Conservation (phyloP, 2,888 invertebrate species). For the Ariolimax columbianus region DNA sequence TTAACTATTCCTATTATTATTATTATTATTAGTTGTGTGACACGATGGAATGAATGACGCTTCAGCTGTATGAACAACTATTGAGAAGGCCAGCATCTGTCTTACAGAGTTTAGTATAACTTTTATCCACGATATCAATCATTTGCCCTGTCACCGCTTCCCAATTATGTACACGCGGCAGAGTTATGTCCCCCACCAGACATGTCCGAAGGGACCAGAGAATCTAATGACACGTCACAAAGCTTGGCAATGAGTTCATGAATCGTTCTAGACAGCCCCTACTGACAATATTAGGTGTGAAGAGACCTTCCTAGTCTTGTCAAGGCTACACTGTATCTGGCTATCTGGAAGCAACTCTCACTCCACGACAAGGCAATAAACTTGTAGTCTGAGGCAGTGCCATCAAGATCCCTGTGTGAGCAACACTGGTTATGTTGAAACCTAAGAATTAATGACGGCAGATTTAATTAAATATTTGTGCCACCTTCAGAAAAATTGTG, state of each 20-base stretch:
- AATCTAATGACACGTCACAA: not conserved
- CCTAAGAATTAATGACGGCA: not conserved
- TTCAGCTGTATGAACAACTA: too few relatives aligned
- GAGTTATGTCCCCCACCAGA: too few relatives aligned
- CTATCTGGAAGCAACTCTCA: too few relatives aligned
- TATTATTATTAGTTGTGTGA: too few relatives aligned
- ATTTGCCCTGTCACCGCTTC: too few relatives aligned
- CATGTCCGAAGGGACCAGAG: not conserved
- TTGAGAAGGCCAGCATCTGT: too few relatives aligned
- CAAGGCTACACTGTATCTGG: not conserved
- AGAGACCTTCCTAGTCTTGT: not conserved
- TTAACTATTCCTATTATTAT: too few relatives aligned
- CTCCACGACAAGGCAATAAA: not conserved
- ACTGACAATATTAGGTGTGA: not conserved
- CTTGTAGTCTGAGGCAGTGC: not conserved
- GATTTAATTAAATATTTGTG: conserved; percentile 23
- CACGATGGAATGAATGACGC: too few relatives aligned
- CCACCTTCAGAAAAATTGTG: not conserved
- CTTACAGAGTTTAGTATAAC: too few relatives aligned
- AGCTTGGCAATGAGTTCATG: not conserved
- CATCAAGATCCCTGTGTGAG: not conserved
- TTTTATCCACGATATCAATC: too few relatives aligned
- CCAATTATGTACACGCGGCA: too few relatives aligned
- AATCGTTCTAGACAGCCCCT: not conserved
- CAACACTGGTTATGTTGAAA: not conserved